These are phyloP conservation scores for Heliconius nattereri DNA, from an alignment of 1,140 invertebrate genomes.

Conservation along the genomic window DNA sequence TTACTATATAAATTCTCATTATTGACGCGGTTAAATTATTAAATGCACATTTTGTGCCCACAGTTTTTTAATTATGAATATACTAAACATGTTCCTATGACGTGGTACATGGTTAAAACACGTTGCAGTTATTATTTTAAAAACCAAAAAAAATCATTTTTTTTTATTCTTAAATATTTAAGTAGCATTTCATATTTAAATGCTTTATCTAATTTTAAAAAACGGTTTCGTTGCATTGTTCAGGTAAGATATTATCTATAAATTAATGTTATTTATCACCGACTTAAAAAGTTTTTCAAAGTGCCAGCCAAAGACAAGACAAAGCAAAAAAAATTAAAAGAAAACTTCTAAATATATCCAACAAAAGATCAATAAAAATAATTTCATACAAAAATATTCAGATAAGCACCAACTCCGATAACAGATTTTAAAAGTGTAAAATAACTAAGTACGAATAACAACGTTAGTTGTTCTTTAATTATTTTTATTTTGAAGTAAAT, in stretches of 20 bases:
- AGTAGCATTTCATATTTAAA: neutral
- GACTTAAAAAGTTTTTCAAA: too few species aligned
- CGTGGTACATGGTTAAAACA: neutral
- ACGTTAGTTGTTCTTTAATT: too few species aligned
- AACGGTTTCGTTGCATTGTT: conserved; percentile 66
- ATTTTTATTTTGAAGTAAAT: too few species aligned
- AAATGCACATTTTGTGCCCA: conserved; percentile 22
- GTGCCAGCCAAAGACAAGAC: too few species aligned
- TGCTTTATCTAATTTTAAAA: conserved; percentile 22
- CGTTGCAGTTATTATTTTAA: neutral
- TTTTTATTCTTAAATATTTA: neutral
- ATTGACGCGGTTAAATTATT: conserved; percentile 46
- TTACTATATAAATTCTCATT: conserved; percentile 48
- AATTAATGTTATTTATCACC: neutral
- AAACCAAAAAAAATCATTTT: too few species aligned
- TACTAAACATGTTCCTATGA: neutral
- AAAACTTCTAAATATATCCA: too few species aligned
- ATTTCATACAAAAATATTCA: too few species aligned
- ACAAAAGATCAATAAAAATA: too few species aligned
- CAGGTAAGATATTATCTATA: conserved; percentile 37
- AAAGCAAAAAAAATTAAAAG: too few species aligned
- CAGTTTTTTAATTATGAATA: neutral
- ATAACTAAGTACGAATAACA: too few species aligned
- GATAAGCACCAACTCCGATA: too few species aligned
- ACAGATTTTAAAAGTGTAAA: too few species aligned